These are phyloP conservation scores for Julus scandinavius DNA, from an alignment of 2,888 invertebrate species.

Conservation along the genomic window DNA sequence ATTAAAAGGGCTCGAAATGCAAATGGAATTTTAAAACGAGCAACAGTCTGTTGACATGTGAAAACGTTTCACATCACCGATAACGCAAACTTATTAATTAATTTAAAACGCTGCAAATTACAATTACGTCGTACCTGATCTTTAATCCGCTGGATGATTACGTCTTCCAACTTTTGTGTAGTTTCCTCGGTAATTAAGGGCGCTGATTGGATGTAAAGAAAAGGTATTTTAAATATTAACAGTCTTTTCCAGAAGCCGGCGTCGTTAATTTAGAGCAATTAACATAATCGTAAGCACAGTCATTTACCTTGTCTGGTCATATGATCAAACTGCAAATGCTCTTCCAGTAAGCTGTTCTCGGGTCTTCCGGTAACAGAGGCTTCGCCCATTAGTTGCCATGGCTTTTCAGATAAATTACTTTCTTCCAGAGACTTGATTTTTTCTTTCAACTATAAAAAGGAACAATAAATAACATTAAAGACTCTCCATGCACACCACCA, in stretches of 20 bases:
- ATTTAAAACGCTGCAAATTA: neutral
- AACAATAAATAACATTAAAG: conserved; percentile 67
- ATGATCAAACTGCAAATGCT: conserved; percentile 89
- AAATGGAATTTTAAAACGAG: neutral
- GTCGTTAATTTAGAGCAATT: conserved; percentile 13
- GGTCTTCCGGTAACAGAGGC: conserved; percentile 81
- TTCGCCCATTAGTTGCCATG: conserved; percentile 96
- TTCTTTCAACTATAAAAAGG: conserved; percentile 59
- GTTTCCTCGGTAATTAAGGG: conserved; percentile 94
- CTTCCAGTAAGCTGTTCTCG: conserved; percentile 91
- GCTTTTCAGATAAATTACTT: conserved; percentile 77
- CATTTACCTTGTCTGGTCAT: conserved; percentile 75
- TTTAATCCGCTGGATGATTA: conserved; percentile 90
- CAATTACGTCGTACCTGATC: conserved; percentile 69
- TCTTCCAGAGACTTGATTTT: conserved; percentile 67
- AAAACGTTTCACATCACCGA: neutral
- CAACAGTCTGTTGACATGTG: neutral
- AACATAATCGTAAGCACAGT: neutral
- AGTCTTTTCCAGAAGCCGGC: conserved; percentile 5
- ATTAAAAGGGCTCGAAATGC: neutral
- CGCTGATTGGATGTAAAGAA: conserved; percentile 68
- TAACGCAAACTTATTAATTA: neutral
- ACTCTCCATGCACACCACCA: neutral
- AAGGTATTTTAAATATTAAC: conserved; percentile 54
- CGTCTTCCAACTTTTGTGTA: conserved; percentile 85